Base-by-base conservation (phyloP, 1,140 invertebrate species). In the Calephelis virginiensis region DNA sequence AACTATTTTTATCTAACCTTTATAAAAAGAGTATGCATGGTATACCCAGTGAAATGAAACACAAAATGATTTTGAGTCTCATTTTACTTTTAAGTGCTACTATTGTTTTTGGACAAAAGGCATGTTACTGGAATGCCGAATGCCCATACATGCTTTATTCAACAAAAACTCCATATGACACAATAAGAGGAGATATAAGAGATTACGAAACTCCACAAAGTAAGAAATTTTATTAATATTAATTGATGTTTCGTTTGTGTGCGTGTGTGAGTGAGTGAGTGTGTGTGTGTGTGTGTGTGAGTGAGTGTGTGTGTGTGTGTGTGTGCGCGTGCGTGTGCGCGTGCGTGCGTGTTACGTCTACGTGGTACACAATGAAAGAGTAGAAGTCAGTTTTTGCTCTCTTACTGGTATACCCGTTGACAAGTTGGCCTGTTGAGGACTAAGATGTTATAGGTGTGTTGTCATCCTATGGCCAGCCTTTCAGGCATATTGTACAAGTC, bases 91-190 rank as follows among this genome's bases (percentile, higher is more conserved):
- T 28, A 53, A 9, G 49, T 9, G 14, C 40, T 1, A 47, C 46
- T 13, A 38, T 37, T 28, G 17, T 46, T 6, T 49, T 43, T 13
- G 37, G 62, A 43, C 49, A 60, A 47, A 53, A 74, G 14, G 12
- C 45, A 1, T 89, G 86, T 56, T 89, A 89, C 61, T 86, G 77
- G 77, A 89, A 82, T 63, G 56, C 72, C 2, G 53, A 75, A 14
- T 85, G 83, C 46, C 64, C 77, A 0, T 83, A 78, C 50, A 59
- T 65, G 6, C 49, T 82, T 66, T 85, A 75, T 61, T 77, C 77
- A 0, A 73, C 82, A 8, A 85, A 83, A 48, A 89, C 84, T 1
- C 78, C 84, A 0, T 89, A 89, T 64, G 86, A 85, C n/a, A 76
- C 71, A 12, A 61, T 85, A 11, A 70, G 86, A 62, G 86, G 86